Percentiles rank a stretch among this genome's conserved stretches.
Evolutionary conservation across 1,140 invertebrate genomes (phyloP).

Genomic region (Drosophila truncata): DNA sequence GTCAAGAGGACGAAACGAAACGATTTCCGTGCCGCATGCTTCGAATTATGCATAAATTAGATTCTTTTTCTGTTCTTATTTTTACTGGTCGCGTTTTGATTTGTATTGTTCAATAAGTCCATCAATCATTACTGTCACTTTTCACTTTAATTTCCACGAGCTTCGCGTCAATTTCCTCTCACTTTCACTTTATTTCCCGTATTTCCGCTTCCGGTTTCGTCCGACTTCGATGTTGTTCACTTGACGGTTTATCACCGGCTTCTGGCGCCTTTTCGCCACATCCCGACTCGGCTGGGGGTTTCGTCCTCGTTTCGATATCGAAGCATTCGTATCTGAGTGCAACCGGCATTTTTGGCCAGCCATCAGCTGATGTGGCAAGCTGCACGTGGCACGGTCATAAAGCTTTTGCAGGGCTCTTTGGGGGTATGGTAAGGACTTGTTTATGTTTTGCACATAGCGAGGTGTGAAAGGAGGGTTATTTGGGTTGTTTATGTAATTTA

Average conservation of each 20-base stretch:
- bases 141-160: conserved; percentile 15
- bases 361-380: conserved; percentile 51
- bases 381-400: conserved; percentile 43
- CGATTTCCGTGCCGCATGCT: conserved; percentile 14
- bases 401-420: conserved; percentile 31
- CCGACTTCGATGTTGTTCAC: conserved; percentile 39
- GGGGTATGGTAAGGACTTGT: conserved; percentile 30
- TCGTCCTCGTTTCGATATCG: conserved; percentile 57
- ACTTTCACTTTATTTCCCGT: conserved; percentile 8
- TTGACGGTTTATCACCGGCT: conserved; percentile 68
- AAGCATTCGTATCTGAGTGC: conserved; percentile 36
- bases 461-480: background rate
- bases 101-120: conserved; percentile 7
- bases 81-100: conserved; percentile 11
- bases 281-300: conserved; percentile 1
- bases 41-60: conserved; percentile 20
- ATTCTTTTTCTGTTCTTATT: background rate
- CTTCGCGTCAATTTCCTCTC: conserved; percentile 7
- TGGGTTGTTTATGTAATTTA: background rate
- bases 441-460: conserved; percentile 43
- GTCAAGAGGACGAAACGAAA: conserved; percentile 19
- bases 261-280: conserved; percentile 42
- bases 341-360: conserved; percentile 65
- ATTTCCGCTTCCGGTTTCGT: conserved; percentile 22
- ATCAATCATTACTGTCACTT: conserved; percentile 42